These are phyloP conservation scores for Istiophorus platypterus DNA, from an alignment of 2,113 vertebrate genomes.

Conservation along the genomic window DNA sequence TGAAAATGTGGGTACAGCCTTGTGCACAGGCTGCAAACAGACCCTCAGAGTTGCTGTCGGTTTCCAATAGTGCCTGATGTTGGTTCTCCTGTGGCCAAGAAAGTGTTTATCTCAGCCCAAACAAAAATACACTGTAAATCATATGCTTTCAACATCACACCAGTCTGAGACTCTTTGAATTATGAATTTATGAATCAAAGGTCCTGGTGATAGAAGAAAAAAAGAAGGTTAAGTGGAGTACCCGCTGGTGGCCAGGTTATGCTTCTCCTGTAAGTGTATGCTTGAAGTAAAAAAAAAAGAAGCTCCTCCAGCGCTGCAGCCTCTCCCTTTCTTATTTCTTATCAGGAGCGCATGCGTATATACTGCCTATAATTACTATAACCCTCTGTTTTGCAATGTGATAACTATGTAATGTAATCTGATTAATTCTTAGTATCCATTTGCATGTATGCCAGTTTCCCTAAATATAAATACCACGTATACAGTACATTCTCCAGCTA, in stretches of 20 bases:
- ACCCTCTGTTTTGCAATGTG: constrained; percentile 21
- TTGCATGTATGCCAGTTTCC: constrained; percentile 23
- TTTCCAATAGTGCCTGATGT: not conserved
- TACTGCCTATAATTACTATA: constrained; percentile 39
- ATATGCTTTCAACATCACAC: constrained; percentile 14
- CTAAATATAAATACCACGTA: constrained; percentile 4
- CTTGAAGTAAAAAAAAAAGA: constrained; percentile 28
- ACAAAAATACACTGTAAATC: not conserved
- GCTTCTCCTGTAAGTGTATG: constrained; percentile 11
- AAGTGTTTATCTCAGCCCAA: constrained; percentile 13
- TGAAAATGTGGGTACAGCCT: not conserved
- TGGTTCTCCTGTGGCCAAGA: constrained; percentile 1
- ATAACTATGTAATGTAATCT: constrained; percentile 42
- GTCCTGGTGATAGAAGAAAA: not conserved
- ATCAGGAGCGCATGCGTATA: constrained; percentile 9
- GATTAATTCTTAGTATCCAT: constrained; percentile 48
- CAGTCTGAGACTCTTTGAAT: constrained; percentile 10
- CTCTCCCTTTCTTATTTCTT: not conserved
- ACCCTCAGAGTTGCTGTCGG: constrained; percentile 4
- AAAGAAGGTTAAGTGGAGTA: not conserved
- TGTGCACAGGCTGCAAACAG: not conserved
- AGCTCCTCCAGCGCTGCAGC: constrained; percentile 7
- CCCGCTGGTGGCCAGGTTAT: not conserved
- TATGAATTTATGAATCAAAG: constrained; percentile 13
- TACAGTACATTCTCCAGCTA: constrained; percentile 25